Conservation (phyloP, 2,797 vertebrate species). For the Rallus crepitans region DNA sequence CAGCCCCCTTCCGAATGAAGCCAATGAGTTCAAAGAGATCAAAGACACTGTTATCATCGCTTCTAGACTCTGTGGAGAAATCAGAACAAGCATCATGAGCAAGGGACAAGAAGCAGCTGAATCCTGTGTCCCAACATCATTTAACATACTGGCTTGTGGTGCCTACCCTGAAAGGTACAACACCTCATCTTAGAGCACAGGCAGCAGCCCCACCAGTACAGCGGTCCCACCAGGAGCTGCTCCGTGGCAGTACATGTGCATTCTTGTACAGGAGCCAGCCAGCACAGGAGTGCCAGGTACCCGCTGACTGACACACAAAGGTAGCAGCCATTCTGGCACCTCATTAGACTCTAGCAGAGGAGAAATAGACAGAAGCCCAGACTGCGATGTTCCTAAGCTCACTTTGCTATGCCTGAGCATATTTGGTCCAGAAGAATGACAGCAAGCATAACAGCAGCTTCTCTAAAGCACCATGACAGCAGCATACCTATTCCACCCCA, state of each 20-base stretch:
- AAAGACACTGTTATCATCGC: constrained; percentile 92
- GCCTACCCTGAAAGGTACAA: rapidly evolving
- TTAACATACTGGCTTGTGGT: rapidly evolving
- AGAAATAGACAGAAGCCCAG: background rate
- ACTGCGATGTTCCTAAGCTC: background rate
- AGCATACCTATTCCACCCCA: background rate
- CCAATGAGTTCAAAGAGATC: constrained; percentile 91
- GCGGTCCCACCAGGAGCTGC: background rate
- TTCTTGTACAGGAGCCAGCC: background rate
- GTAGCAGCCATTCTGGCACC: background rate
- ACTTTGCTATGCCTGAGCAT: no score
- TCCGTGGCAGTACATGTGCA: background rate
- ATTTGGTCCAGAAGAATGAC: background rate
- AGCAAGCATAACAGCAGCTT: background rate
- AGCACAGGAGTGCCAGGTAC: background rate
- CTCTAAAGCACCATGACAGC: rapidly evolving
- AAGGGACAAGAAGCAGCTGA: background rate
- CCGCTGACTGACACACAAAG: background rate
- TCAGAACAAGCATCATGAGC: background rate
- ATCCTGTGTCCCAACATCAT: rapidly evolving
- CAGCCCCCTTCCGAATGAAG: constrained; percentile 82
- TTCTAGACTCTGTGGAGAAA: constrained; percentile 76
- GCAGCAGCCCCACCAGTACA: background rate
- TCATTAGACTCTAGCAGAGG: background rate
- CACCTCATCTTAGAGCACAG: background rate